Base-by-base conservation (phyloP, 2,113 vertebrate species). In the Syrrhaptes paradoxus region DNA sequence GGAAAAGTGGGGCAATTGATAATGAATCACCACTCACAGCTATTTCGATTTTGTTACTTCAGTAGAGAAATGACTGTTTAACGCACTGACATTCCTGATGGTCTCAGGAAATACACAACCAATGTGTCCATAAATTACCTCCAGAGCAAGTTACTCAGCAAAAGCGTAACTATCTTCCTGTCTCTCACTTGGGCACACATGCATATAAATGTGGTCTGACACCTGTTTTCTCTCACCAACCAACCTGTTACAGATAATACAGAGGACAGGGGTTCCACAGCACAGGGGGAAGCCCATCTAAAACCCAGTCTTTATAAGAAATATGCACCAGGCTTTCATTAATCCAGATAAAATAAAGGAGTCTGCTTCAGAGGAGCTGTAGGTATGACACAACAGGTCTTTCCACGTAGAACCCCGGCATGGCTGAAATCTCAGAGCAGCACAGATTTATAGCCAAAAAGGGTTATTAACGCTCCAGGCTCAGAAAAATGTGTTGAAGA, bases 181-280 rank as follows among this genome's bases (percentile, higher is more conserved):
- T 25, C 58, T 63, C 18, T 21, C 32, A 36, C 11, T 14, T n/a
- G n/a, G 57, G 31, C 24, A 48, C 26, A 43, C 13, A 11, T 2
- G 5, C 11, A 57, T 1, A 1, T 0, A 0, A 73, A 31, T 14
- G 25, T 21, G 18, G 19, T 49, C 74, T 1, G 2, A 51, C 31
- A 51, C 31, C 12, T 75, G 52, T 41, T 17, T 16, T 10, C 17
- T 59, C 36, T 52, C 52, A 8, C 25, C 4, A 7, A 25, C 51
- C 48, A 41, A 13, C 10, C 25, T 66, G 49, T 19, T 15, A 21
- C 0, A 1, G 28, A 28, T 29, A 77, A 52, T 14, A 41, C 22
- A 76, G 58, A 61, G 57, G 51, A 55, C 0, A 38, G 7, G 8
- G 22, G 26, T 17, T 93, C 54, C 67, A 59, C 32, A 59, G 26